Evolutionary conservation across 1,140 invertebrate species (phyloP).

Genomic region (Megalopta genalis): DNA sequence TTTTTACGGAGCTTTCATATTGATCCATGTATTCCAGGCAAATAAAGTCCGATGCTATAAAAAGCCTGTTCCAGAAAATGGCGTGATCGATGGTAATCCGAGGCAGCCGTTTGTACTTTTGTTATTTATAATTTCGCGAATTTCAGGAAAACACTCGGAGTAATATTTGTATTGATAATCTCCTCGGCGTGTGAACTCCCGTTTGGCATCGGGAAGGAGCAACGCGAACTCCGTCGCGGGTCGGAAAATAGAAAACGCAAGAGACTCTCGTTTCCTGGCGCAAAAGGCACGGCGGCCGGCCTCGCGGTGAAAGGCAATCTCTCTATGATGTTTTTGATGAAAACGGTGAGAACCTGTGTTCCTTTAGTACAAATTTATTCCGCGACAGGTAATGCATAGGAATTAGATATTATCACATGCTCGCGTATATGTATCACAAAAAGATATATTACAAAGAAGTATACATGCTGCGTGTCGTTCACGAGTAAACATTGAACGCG

Average conservation of each 20-base stretch:
- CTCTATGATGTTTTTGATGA: conserved; percentile 24
- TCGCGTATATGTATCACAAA: conserved; percentile 45
- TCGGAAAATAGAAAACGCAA: conserved; percentile 27
- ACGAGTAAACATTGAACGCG: conserved; percentile 16
- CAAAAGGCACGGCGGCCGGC: neutral
- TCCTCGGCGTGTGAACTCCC: neutral
- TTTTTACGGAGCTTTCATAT: neutral
- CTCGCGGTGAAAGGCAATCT: conserved; percentile 15
- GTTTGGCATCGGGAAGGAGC: neutral
- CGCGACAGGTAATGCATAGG: conserved; percentile 42
- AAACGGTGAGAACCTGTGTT: neutral
- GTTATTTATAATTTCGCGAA: no score
- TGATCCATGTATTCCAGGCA: neutral
- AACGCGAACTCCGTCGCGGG: neutral
- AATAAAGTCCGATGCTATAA: neutral
- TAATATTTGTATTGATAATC: neutral
- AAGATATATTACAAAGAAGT: conserved; percentile 52
- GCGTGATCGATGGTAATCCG: neutral
- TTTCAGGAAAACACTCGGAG: no score
- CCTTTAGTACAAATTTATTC: conserved; percentile 53
- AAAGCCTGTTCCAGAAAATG: neutral
- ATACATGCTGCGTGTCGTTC: conserved; percentile 41
- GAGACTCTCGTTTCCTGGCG: neutral
- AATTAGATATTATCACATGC: conserved; percentile 35
- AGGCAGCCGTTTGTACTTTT: neutral